These are phyloP conservation scores for Mormoops blainvillei DNA, from an alignment of 2,113 vertebrate species.

Conservation along the genomic window DNA sequence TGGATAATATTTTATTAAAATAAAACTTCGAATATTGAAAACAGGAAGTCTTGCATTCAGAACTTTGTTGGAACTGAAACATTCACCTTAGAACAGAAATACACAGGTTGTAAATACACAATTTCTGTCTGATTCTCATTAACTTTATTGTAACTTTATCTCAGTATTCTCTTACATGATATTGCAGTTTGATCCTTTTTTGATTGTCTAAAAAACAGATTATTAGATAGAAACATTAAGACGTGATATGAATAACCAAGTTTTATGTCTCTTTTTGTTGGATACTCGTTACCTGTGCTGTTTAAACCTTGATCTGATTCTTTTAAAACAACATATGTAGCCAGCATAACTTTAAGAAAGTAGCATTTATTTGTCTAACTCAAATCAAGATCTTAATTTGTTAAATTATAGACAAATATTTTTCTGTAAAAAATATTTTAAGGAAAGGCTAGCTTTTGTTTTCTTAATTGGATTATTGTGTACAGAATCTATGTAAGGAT, in stretches of 20 bases:
- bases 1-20: neutral
- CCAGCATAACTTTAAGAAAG: neutral
- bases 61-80: neutral
- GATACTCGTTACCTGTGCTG: neutral
- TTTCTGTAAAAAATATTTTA: neutral
- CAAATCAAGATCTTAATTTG: neutral
- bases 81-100: neutral
- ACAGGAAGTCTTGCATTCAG: neutral
- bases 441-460: neutral
- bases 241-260: neutral
- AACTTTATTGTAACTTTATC: neutral
- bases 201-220: neutral
- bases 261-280: neutral
- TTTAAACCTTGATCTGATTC: neutral
- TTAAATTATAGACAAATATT: neutral
- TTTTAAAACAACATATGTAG: neutral
- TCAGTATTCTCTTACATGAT: neutral
- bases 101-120: neutral
- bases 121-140: neutral
- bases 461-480: neutral
- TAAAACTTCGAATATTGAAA: too few relatives aligned
- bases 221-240: neutral
- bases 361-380: neutral
- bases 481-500: neutral
- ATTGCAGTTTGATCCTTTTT: neutral